Conservation (phyloP, 2,888 invertebrate species). For the Ophion ventricosus region DNA sequence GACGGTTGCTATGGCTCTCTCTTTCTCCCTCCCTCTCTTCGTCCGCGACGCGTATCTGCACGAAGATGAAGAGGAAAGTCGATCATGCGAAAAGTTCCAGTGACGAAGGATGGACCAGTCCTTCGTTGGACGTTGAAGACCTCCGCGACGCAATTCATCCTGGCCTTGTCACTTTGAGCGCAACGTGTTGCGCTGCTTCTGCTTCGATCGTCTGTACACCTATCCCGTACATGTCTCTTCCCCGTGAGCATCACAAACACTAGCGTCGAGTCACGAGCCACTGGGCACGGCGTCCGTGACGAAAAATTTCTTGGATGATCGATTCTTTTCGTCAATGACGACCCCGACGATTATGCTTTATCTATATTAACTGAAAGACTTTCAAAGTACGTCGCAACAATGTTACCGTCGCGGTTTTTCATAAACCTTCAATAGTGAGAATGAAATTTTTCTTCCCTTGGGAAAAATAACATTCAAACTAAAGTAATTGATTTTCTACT, state of each 20-base stretch:
- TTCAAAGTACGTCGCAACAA: too few relatives aligned
- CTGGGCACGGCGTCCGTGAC: constrained; percentile 21
- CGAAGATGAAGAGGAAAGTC: constrained; percentile 61
- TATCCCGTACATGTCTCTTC: constrained; percentile 9
- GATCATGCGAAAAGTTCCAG: constrained; percentile 67
- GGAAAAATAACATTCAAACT: too few relatives aligned
- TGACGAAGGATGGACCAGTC: constrained; percentile 41
- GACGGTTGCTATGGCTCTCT: constrained; percentile 50
- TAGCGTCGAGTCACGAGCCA: constrained; percentile 21
- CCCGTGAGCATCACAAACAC: constrained; percentile 25
- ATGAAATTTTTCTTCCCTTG: too few relatives aligned
- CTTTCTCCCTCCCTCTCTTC: not conserved
- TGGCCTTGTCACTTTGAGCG: constrained; percentile 53
- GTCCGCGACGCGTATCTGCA: constrained; percentile 9
- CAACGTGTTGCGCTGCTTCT: constrained; percentile 30
- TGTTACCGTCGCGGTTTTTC: too few relatives aligned
- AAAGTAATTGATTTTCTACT: too few relatives aligned
- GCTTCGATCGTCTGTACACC: constrained; percentile 8
- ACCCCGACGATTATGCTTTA: too few relatives aligned
- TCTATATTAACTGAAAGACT: too few relatives aligned
- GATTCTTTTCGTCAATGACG: constrained; percentile 6
- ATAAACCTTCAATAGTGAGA: too few relatives aligned
- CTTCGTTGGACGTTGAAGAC: constrained; percentile 42
- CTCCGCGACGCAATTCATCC: constrained; percentile 52
- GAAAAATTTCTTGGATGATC: constrained; percentile 15